phyloP scores from a whole-genome alignment of 2,888 invertebrate genomes.

The Epiblema foenella region DNA sequence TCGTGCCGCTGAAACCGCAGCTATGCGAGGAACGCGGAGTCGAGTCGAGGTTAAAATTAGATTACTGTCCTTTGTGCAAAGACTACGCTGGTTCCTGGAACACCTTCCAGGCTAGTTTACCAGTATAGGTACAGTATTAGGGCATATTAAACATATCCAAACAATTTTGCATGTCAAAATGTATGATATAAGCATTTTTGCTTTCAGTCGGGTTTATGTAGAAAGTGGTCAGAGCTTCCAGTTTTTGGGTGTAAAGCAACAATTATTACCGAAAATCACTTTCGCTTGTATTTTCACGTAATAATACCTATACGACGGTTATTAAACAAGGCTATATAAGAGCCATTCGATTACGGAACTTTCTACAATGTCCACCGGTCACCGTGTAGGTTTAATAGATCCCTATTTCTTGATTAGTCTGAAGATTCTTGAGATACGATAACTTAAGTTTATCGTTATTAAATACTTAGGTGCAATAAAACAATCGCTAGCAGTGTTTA shows the following conservation, averaged over 20 bases:
- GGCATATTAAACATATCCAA: not conserved
- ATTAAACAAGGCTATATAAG: constrained; percentile 46
- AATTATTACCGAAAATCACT: constrained; percentile 49
- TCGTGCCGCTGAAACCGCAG: constrained; percentile 49
- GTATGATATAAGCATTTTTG: constrained; percentile 11
- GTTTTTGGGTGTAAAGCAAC: constrained; percentile 40
- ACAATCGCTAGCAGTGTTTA: not conserved
- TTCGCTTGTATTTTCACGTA: constrained; percentile 48
- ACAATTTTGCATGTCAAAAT: not conserved
- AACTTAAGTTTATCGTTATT: constrained; percentile 1
- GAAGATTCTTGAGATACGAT: constrained; percentile 42
- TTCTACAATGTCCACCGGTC: constrained; percentile 38
- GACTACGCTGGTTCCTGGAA: constrained; percentile 60
- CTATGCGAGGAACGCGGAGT: constrained; percentile 67
- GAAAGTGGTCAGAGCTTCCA: constrained; percentile 42
- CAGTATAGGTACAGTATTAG: not conserved
- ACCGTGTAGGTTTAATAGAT: constrained; percentile 27
- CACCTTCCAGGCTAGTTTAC: constrained; percentile 39
- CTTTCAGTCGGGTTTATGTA: constrained; percentile 21
- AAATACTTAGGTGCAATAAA: not conserved
- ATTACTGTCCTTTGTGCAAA: constrained; percentile 61
- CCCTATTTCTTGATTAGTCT: constrained; percentile 43
- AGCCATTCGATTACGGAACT: constrained; percentile 48
- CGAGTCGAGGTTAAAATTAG: constrained; percentile 68
- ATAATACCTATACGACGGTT: constrained; percentile 31